Percentiles rank a stretch among this genome's conserved stretches.
Evolutionary conservation across 2,797 vertebrate genomes (phyloP).

Genomic region (Anomalospiza imberbis): DNA sequence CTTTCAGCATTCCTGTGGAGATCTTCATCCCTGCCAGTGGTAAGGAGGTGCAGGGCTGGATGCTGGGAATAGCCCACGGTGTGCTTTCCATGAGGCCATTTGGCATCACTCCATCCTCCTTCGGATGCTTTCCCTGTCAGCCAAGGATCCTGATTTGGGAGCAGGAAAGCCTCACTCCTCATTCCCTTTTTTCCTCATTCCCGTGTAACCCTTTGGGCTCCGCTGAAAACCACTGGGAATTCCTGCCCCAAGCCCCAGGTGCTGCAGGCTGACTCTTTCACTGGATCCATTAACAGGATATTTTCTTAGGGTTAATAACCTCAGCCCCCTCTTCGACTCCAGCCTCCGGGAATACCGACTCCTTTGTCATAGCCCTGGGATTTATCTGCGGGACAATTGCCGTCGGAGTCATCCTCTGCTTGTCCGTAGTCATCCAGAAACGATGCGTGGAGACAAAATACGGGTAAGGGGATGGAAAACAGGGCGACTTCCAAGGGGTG

Average conservation of each 20-base stretch:
- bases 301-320: slow-evolving; percentile 59
- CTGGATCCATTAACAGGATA: neutral
- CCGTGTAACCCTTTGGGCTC: neutral
- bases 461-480: slow-evolving; percentile 75
- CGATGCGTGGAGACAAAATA: slow-evolving; percentile 78
- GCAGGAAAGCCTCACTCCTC: neutral
- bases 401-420: slow-evolving; percentile 79
- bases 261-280: neutral
- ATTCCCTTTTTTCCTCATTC: neutral
- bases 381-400: slow-evolving; percentile 79
- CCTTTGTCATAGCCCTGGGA: slow-evolving; percentile 77
- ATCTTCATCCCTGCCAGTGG: slow-evolving; percentile 81
- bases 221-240: neutral
- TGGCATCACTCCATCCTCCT: neutral
- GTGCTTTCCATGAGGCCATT: neutral
- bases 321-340: slow-evolving; percentile 80
- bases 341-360: slow-evolving; percentile 69
- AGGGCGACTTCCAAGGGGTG: neutral
- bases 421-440: slow-evolving; percentile 76
- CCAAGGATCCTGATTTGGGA: neutral
- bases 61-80: accelerated
- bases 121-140: neutral
- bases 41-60: slow-evolving; percentile 15
- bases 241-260: neutral
- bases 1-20: slow-evolving; percentile 77